Conservation (phyloP, 2,113 vertebrate species). For the Macroglossus sobrinus region DNA sequence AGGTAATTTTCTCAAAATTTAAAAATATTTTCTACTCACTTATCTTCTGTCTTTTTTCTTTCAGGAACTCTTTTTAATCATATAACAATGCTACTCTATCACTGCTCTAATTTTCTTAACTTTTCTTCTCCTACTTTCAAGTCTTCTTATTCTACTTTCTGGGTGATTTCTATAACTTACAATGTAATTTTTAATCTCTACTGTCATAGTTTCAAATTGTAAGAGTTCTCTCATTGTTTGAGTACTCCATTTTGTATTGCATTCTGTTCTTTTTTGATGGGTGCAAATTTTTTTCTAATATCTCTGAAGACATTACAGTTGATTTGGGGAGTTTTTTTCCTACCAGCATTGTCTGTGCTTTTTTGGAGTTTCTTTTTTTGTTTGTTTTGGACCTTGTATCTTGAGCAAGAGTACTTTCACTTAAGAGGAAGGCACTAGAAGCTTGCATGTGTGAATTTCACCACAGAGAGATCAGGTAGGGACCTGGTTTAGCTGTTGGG, state of each 20-base stretch:
- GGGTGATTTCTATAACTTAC: background rate
- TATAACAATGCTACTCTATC: background rate
- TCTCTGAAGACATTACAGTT: background rate
- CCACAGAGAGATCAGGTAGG: background rate
- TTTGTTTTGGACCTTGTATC: background rate
- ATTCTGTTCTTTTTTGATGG: conserved; percentile 33
- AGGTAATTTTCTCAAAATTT: background rate
- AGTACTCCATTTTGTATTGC: background rate
- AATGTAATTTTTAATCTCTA: background rate
- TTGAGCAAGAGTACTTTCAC: background rate
- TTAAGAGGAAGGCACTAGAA: background rate
- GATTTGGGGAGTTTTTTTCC: background rate
- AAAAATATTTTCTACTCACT: background rate
- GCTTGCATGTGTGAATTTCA: background rate
- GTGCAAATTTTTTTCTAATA: background rate
- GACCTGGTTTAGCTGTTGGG: background rate
- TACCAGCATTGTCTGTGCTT: background rate
- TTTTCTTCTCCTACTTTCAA: background rate
- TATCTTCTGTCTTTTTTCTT: background rate
- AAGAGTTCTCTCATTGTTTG: background rate
- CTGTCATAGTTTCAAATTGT: background rate
- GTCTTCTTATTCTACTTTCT: background rate
- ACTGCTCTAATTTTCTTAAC: background rate
- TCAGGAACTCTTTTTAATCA: background rate
- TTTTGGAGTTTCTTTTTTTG: background rate